These are phyloP conservation scores for Axea sp. DNA, from an alignment of 2,888 invertebrate genomes.

Conservation along the genomic window DNA sequence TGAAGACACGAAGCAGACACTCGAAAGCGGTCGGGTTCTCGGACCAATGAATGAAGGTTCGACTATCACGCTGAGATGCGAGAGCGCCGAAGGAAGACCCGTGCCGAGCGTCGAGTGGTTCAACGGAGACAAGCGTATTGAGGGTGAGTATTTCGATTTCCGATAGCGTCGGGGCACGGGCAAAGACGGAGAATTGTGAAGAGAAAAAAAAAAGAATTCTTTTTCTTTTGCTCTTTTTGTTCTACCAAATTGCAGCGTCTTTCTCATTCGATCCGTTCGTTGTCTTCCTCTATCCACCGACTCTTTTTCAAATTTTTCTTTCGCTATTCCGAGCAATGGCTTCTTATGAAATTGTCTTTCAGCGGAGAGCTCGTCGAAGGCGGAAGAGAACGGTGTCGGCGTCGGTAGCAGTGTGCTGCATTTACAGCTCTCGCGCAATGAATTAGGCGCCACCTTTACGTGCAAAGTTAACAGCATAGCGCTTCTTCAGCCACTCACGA, in stretches of 20 bases:
- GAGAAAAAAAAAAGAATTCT: background rate
- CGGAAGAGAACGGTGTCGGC: conserved; percentile 82
- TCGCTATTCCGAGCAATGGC: conserved; percentile 5
- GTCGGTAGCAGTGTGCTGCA: conserved; percentile 84
- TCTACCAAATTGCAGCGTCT: background rate
- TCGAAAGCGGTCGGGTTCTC: conserved; percentile 84
- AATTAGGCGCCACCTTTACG: conserved; percentile 86
- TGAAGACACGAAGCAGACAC: conserved; percentile 81
- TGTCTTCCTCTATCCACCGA: background rate
- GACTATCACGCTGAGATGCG: conserved; percentile 85
- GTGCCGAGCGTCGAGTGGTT: conserved; percentile 92
- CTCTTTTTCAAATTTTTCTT: conserved; percentile 9
- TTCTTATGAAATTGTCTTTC: conserved; percentile 59
- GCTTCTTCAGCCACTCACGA: conserved; percentile 82
- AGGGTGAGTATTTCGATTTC: conserved; percentile 70
- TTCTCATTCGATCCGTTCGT: background rate
- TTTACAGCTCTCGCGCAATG: conserved; percentile 85
- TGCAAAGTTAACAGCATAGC: conserved; percentile 87
- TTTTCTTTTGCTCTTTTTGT: background rate
- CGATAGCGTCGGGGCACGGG: conserved; percentile 4
- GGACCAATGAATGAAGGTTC: conserved; percentile 87
- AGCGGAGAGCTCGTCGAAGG: conserved; percentile 81
- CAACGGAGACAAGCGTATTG: conserved; percentile 82
- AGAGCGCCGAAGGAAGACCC: conserved; percentile 90
- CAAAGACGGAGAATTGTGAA: background rate